These are phyloP conservation scores for Leucophenga varia DNA, from an alignment of 1,140 invertebrate genomes.

Conservation along the genomic window DNA sequence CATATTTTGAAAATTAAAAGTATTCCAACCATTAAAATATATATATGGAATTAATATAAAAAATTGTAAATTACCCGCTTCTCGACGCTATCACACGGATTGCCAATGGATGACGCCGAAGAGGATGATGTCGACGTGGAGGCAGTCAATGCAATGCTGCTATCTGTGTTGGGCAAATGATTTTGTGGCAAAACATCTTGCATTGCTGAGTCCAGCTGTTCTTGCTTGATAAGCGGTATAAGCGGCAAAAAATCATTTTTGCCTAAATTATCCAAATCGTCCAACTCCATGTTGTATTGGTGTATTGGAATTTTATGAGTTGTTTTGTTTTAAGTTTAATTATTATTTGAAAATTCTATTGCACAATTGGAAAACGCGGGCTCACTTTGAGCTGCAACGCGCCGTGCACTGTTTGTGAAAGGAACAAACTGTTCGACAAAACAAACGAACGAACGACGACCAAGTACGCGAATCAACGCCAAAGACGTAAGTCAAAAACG, in stretches of 20 bases:
- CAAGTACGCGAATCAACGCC: too few species aligned
- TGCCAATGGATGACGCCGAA: slow-evolving; percentile 41
- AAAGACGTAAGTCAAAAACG: too few species aligned
- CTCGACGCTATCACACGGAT: slow-evolving; percentile 53
- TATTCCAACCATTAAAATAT: not conserved
- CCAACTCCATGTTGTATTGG: slow-evolving; percentile 40
- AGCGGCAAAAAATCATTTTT: slow-evolving; percentile 53
- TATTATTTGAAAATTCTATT: too few species aligned
- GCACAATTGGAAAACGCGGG: too few species aligned
- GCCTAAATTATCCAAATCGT: slow-evolving; percentile 40
- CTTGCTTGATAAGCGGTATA: slow-evolving; percentile 49
- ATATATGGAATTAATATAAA: too few species aligned
- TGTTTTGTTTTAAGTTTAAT: too few species aligned
- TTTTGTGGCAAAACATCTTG: slow-evolving; percentile 35
- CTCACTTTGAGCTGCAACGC: too few species aligned
- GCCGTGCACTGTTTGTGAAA: too few species aligned
- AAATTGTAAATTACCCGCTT: slow-evolving; percentile 56
- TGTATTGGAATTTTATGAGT: too few species aligned
- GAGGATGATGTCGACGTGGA: slow-evolving; percentile 43
- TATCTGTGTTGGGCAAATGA: slow-evolving; percentile 20
- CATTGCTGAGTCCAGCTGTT: slow-evolving; percentile 43
- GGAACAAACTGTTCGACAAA: too few species aligned
- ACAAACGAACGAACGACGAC: too few species aligned
- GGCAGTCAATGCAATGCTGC: slow-evolving; percentile 25
- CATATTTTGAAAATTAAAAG: not conserved